A percentile compares a stretch with the other conserved stretches of the same genome.
Conservation (phyloP, 2,113 vertebrate genomes). For the Hypocryptadius cinnamomeus region DNA sequence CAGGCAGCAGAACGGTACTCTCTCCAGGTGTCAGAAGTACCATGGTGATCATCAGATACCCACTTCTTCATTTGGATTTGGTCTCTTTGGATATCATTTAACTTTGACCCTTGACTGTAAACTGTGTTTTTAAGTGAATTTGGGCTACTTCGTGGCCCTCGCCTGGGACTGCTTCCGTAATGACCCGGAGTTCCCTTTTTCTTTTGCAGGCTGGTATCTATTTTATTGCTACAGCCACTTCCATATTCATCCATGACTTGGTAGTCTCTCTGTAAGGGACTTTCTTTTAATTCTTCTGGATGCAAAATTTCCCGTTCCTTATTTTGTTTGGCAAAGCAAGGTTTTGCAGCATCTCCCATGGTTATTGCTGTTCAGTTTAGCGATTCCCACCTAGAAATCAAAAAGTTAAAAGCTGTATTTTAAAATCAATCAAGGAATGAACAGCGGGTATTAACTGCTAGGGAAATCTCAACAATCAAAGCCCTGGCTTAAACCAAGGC, state of each 20-base stretch:
- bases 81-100: slow-evolving; percentile 74
- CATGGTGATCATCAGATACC: slow-evolving; percentile 66
- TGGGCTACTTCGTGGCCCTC: slow-evolving; percentile 67
- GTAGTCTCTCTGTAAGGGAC: slow-evolving; percentile 41
- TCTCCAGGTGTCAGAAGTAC: slow-evolving; percentile 75
- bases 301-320: slow-evolving; percentile 63
- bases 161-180: slow-evolving; percentile 73
- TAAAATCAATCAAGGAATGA: not conserved
- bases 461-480: not conserved
- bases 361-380: slow-evolving; percentile 45
- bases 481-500: not conserved
- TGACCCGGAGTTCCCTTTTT: slow-evolving; percentile 64
- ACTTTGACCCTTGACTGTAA: slow-evolving; percentile 65
- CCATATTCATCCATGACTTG: slow-evolving; percentile 65
- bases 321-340: slow-evolving; percentile 69
- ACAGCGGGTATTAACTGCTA: not conserved
- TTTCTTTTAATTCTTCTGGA: slow-evolving; percentile 75
- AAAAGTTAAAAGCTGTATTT: not conserved
- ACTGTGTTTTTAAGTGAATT: slow-evolving; percentile 67
- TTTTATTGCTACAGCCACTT: slow-evolving; percentile 68
- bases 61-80: slow-evolving; percentile 70
- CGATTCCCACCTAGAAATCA: slow-evolving; percentile 33
- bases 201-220: slow-evolving; percentile 67
- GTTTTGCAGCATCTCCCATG: slow-evolving; percentile 82
- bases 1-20: slow-evolving; percentile 61